These are phyloP conservation scores for Troides helena DNA, from an alignment of 2,888 invertebrate species.

Conservation along the genomic window DNA sequence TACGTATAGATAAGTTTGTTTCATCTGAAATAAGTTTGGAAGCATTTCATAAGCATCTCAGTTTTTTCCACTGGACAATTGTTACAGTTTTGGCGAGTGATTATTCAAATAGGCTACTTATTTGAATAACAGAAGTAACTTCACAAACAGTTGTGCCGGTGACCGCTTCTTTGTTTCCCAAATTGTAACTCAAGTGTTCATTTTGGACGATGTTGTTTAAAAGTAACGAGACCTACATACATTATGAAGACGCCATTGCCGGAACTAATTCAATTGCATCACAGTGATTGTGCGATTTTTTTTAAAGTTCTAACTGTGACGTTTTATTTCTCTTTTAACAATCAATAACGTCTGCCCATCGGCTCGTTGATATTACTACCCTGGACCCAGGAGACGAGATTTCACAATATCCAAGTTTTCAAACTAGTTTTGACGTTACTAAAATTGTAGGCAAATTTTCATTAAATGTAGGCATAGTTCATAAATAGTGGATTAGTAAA, in stretches of 20 bases:
- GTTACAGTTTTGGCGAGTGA: conserved; percentile 24
- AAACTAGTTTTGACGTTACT: no score
- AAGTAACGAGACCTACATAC: conserved; percentile 23
- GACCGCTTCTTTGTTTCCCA: conserved; percentile 22
- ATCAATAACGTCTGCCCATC: no score
- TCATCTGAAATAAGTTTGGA: background rate
- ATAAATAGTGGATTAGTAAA: no score
- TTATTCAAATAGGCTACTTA: conserved; percentile 21
- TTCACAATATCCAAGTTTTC: no score
- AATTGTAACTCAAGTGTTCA: conserved; percentile 12
- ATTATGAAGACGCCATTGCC: conserved; percentile 11
- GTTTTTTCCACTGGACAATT: conserved; percentile 10
- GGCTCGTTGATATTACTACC: no score
- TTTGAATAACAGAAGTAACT: conserved; percentile 25
- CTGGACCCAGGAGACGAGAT: no score
- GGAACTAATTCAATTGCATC: conserved; percentile 22
- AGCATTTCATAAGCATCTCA: conserved; percentile 6
- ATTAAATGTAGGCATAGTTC: no score
- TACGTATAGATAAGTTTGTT: background rate
- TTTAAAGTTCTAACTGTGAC: background rate
- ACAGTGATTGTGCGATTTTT: conserved; percentile 1
- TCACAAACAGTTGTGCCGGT: conserved; percentile 3
- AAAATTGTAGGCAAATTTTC: no score
- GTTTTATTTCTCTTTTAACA: no score
- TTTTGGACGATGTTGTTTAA: conserved; percentile 2